Evolutionary conservation across 2,797 vertebrate species (phyloP).

Genomic region (Gephyroberyx darwinii): DNA sequence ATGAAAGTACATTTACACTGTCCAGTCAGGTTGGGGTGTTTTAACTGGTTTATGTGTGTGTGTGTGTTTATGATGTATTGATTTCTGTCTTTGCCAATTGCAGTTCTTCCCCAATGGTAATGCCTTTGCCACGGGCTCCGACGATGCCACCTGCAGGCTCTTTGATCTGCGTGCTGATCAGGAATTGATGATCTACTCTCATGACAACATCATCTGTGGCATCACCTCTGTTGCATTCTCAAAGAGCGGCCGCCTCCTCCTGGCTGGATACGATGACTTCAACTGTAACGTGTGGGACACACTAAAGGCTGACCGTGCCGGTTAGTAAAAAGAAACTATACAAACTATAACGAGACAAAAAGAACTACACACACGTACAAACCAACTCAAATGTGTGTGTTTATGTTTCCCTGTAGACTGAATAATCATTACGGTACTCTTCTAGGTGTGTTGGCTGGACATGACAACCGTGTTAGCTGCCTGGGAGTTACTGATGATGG

Average conservation of each 20-base stretch:
- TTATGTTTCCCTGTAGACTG: neutral
- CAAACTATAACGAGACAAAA: neutral
- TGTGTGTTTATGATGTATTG: neutral
- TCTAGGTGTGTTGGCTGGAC: constrained; percentile 95
- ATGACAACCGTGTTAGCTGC: constrained; percentile 99
- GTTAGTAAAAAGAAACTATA: too few species aligned
- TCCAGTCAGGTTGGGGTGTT: neutral
- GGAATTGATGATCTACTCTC: constrained; percentile 98
- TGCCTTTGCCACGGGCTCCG: constrained; percentile 97
- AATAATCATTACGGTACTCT: constrained; percentile 11
- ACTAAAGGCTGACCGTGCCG: constrained; percentile 97
- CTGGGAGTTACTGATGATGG: constrained; percentile 99
- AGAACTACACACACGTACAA: neutral
- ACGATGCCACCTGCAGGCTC: constrained; percentile 98
- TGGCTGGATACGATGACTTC: constrained; percentile 98
- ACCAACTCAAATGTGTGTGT: neutral
- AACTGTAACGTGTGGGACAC: constrained; percentile 99
- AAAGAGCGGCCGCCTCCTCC: constrained; percentile 96
- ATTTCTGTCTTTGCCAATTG: constrained; percentile 2
- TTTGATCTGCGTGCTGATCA: constrained; percentile 98
- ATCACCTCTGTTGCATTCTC: constrained; percentile 99
- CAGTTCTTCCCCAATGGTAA: constrained; percentile 99
- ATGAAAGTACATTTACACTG: neutral
- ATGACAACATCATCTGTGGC: constrained; percentile 99
- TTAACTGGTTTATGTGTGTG: too few species aligned